These are phyloP conservation scores for Orchesellides sinensis DNA, from an alignment of 2,888 invertebrate genomes.

Conservation along the genomic window DNA sequence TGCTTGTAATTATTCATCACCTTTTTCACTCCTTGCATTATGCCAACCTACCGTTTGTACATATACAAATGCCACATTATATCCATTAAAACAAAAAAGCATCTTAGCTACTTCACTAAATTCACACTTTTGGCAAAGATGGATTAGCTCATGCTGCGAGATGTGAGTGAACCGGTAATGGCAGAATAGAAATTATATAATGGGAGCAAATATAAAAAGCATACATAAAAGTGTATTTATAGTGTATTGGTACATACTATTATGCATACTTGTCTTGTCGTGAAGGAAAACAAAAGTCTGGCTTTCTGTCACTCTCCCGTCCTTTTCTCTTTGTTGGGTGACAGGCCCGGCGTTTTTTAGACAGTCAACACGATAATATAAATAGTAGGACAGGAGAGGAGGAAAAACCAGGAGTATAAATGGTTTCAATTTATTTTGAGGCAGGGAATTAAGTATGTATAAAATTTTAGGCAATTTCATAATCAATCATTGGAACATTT, in stretches of 20 bases:
- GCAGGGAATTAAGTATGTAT: too few relatives aligned
- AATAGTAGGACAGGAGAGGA: conserved; percentile 17
- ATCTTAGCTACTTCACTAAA: conserved; percentile 23
- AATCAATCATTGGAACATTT: conserved; percentile 31
- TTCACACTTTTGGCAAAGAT: conserved; percentile 61
- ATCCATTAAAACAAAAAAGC: conserved; percentile 23
- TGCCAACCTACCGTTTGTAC: conserved; percentile 11
- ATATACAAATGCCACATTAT: neutral
- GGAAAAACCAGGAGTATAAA: conserved; percentile 9
- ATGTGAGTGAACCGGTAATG: conserved; percentile 32
- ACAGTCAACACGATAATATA: neutral
- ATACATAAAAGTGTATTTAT: neutral
- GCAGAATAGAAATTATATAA: too few relatives aligned
- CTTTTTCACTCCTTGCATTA: conserved; percentile 47
- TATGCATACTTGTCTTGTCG: conserved; percentile 15
- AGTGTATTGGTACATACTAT: neutral
- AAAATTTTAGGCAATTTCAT: conserved; percentile 18
- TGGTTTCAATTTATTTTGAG: neutral
- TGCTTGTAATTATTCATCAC: conserved; percentile 61
- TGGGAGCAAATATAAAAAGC: conserved; percentile 28
- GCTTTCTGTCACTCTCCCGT: conserved; percentile 58
- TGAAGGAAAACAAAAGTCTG: conserved; percentile 60
- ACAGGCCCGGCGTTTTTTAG: conserved; percentile 6
- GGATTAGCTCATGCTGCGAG: conserved; percentile 60
- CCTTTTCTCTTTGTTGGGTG: conserved; percentile 49